Base-by-base conservation (phyloP, 1,140 invertebrate genomes). In the Drosophila sturtevanti region DNA sequence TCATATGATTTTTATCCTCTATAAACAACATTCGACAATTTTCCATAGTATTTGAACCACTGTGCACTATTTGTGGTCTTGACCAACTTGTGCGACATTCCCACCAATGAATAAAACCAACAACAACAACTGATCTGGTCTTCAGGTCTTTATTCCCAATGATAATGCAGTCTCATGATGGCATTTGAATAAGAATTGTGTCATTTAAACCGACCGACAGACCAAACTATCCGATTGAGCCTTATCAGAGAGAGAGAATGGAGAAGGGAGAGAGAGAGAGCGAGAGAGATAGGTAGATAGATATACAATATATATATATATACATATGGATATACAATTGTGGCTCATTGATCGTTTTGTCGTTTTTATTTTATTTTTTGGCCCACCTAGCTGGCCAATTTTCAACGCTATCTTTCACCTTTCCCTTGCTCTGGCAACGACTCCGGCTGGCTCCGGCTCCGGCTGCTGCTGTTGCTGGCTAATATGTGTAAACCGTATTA, bases 401-500 rank as follows among this genome's bases (percentile, higher is more conserved):
- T 77, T 77, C 68, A 79, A 84, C 82, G 84, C 82, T 81, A 54
- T 77, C 80, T 84, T 79, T 77, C 75, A 78, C 76, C 76, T 78
- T 78, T 78, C 76, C 63, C 72, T 76, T 54, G 55, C 56, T 35
- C 18, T 14, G n/a, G 31, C 35, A 35, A 0, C 14, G 34, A n/a
- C 18, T 62, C 55, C 11, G 37, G 54, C 62, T 67, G 58, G 34
- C 56, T 35, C 16, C 27, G 12, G 27, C 35, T 56, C 4, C 14
- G 22, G 31, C 16, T 62, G 60, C 35, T 52, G 63, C 16, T 44
- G 61, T 63, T 64, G 70, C 74, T 76, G 81, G 87, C 87, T 90
- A 90, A 90, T 87, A 90, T 90, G 87, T 90, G 87, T 87, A 90
- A 90, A 89, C 89, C 89, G 72, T 70, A 73, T 90, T 90, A 90